Percentiles rank a stretch among this genome's conserved stretches.
Evolutionary conservation across 2,888 invertebrate species (phyloP).

Genomic region (Fragum fragum): DNA sequence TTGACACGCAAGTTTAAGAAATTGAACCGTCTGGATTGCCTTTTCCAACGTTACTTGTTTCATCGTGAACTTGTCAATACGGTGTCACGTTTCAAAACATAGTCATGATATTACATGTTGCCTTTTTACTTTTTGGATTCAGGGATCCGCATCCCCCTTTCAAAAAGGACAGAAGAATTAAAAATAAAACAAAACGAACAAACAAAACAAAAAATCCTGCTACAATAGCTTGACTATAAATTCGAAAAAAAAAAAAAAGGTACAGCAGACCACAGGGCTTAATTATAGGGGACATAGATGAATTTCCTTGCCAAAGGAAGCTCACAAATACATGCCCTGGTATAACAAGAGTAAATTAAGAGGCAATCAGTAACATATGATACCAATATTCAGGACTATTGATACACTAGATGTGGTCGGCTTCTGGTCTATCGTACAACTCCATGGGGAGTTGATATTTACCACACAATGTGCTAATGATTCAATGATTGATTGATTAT

Average conservation of each 20-base stretch:
- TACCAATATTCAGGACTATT: conserved; percentile 18
- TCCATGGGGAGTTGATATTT: background rate
- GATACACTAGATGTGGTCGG: conserved; percentile 9
- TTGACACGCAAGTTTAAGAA: background rate
- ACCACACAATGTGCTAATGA: background rate
- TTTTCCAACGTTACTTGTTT: background rate
- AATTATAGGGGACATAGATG: too few relatives aligned
- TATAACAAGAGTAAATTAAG: conserved; percentile 15
- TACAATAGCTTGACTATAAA: too few relatives aligned
- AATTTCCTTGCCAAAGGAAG: too few relatives aligned
- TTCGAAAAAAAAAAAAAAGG: too few relatives aligned
- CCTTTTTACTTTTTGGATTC: too few relatives aligned
- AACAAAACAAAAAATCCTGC: too few relatives aligned
- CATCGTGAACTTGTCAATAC: background rate
- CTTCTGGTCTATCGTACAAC: background rate
- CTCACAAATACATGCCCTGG: too few relatives aligned
- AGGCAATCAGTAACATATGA: conserved; percentile 18
- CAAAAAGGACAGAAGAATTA: too few relatives aligned
- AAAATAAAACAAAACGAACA: too few relatives aligned
- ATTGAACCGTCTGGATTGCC: background rate
- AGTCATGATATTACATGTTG: too few relatives aligned
- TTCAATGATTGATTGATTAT: background rate
- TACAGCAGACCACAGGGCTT: too few relatives aligned
- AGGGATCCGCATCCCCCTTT: too few relatives aligned
- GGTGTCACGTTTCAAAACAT: background rate